Percentiles rank a stretch among this genome's conserved stretches.
phyloP scores from a whole-genome alignment of 2,888 invertebrate genomes.

The Cetonia aurata region DNA sequence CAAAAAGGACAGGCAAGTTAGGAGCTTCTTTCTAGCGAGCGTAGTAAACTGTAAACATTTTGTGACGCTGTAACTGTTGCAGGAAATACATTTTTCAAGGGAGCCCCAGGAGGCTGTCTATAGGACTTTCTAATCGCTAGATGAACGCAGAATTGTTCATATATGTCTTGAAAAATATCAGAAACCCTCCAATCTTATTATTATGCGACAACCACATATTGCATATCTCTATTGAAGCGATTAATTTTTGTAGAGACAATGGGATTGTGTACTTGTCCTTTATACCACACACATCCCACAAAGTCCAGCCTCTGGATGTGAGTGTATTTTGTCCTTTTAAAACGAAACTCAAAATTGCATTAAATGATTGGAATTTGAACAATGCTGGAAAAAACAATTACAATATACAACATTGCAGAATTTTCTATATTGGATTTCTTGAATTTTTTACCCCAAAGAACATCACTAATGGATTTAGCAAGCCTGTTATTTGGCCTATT shows the following conservation, averaged over 20 bases:
- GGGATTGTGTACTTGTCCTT: constrained; percentile 39
- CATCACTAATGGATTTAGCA: background rate
- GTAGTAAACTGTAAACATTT: background rate
- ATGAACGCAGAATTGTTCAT: constrained; percentile 4
- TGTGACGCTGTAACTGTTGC: background rate
- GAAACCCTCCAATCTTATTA: constrained; percentile 34
- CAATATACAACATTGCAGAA: constrained; percentile 4
- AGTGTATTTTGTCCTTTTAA: constrained; percentile 7
- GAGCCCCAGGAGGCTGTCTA: background rate
- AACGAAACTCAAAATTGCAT: background rate
- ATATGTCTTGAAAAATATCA: background rate
- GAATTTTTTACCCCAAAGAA: constrained; percentile 3
- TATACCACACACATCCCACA: constrained; percentile 47
- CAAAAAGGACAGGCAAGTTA: background rate
- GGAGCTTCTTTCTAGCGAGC: constrained; percentile 4
- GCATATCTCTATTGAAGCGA: constrained; percentile 41
- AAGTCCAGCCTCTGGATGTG: constrained; percentile 40
- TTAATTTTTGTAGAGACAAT: constrained; percentile 41
- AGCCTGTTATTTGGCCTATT: background rate
- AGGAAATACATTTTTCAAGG: background rate
- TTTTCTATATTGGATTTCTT: constrained; percentile 5
- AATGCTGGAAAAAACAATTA: constrained; percentile 6
- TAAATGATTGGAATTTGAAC: constrained; percentile 3
- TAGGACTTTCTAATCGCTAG: background rate
- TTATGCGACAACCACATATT: constrained; percentile 42